Conservation (phyloP, 2,888 invertebrate genomes). For the Folsomia manolachei region DNA sequence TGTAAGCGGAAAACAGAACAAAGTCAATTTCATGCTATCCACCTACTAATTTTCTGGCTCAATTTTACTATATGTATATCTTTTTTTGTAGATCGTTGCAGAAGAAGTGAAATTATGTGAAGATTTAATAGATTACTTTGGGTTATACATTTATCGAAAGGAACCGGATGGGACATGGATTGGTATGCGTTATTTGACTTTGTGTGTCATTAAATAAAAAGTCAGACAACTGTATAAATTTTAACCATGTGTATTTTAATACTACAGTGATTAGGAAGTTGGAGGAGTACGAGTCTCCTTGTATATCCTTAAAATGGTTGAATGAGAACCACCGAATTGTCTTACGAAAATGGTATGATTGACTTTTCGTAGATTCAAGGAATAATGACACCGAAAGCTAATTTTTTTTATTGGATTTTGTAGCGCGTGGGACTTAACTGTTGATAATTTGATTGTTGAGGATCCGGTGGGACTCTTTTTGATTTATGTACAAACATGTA, state of each 20-base stretch:
- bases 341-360: slow-evolving; percentile 73
- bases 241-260: slow-evolving; percentile 14
- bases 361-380: neutral
- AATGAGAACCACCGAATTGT: slow-evolving; percentile 74
- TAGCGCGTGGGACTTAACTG: slow-evolving; percentile 85
- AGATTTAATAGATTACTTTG: slow-evolving; percentile 81
- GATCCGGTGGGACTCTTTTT: slow-evolving; percentile 81
- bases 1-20: neutral
- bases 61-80: neutral
- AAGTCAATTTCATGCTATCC: neutral
- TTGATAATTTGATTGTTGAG: slow-evolving; percentile 77
- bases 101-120: slow-evolving; percentile 75
- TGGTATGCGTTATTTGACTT: slow-evolving; percentile 56
- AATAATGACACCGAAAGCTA: neutral
- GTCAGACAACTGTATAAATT: neutral
- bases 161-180: slow-evolving; percentile 68
- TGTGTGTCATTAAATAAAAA: neutral
- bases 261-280: slow-evolving; percentile 76
- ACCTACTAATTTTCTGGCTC: slow-evolving; percentile 3
- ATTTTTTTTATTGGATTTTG: slow-evolving; percentile 39
- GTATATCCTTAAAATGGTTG: slow-evolving; percentile 81
- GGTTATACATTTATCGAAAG: slow-evolving; percentile 80
- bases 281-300: slow-evolving; percentile 96
- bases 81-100: slow-evolving; percentile 65
- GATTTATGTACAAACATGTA: slow-evolving; percentile 60